Percentiles rank a stretch among this genome's conserved stretches.
phyloP scores from a whole-genome alignment of 2,888 invertebrate species.

The Mycalesis mineus region DNA sequence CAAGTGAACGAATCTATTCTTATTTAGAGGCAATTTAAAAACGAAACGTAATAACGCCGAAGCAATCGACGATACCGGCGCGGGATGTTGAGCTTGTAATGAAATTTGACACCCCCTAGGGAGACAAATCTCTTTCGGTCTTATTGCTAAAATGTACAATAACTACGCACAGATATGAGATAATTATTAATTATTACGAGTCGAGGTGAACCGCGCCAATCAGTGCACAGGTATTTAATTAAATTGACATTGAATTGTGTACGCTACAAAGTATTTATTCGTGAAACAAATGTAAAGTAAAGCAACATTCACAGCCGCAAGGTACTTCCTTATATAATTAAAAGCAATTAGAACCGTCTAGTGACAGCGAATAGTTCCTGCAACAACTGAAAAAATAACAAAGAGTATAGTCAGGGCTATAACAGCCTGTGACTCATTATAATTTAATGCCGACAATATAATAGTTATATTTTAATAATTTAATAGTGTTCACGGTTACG shows the following conservation, averaged over 20 bases:
- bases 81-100: slow-evolving; percentile 27
- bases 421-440: slow-evolving; percentile 41
- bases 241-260: slow-evolving; percentile 30
- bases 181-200: slow-evolving; percentile 15
- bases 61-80: slow-evolving; percentile 21
- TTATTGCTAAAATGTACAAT: slow-evolving; percentile 17
- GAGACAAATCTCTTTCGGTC: slow-evolving; percentile 20
- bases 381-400: slow-evolving; percentile 31
- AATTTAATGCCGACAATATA: no score
- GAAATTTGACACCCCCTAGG: slow-evolving; percentile 26
- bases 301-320: slow-evolving; percentile 30
- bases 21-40: slow-evolving; percentile 24
- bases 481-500: no score
- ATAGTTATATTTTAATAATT: no score
- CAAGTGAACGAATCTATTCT: not conserved
- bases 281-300: slow-evolving; percentile 32
- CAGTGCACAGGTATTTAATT: slow-evolving; percentile 25
- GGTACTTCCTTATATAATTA: slow-evolving; percentile 41
- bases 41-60: slow-evolving; percentile 16
- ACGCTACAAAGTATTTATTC: slow-evolving; percentile 27
- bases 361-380: slow-evolving; percentile 33
- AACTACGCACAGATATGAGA: not conserved
- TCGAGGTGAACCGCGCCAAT: slow-evolving; percentile 21
- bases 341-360: slow-evolving; percentile 37
- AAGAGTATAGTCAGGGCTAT: slow-evolving; percentile 22